Conservation (phyloP, 2,113 vertebrate genomes). For the Formicarius rufipectus region DNA sequence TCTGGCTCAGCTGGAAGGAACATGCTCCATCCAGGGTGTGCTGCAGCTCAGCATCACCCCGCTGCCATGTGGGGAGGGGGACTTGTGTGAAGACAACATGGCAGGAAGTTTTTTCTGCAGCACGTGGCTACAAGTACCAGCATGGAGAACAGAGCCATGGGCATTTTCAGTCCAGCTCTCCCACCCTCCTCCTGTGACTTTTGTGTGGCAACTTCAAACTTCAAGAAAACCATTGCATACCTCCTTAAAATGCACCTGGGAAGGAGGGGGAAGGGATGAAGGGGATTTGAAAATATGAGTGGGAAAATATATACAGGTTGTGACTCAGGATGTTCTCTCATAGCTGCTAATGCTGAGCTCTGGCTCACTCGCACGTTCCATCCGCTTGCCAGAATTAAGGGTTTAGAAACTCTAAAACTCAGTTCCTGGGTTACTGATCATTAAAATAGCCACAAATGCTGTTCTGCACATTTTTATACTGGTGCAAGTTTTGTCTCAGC, state of each 20-base stretch:
- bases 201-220: not conserved
- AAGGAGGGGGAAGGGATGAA: not conserved
- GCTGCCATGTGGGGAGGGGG: not conserved
- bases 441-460: not conserved
- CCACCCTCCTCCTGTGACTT: accelerated
- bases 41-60: not conserved
- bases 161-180: not conserved
- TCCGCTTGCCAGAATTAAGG: accelerated
- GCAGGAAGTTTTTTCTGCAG: not conserved
- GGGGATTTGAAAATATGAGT: not conserved
- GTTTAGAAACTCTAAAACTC: not conserved
- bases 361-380: not conserved
- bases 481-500: not conserved
- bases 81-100: not conserved
- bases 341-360: not conserved
- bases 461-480: not conserved
- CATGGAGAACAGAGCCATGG: not conserved
- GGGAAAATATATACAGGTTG: not conserved
- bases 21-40: not conserved
- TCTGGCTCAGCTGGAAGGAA: conserved; percentile 36
- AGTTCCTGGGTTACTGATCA: not conserved
- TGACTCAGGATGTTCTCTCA: not conserved
- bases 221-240: not conserved
- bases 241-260: not conserved
- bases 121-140: accelerated